phyloP scores from a whole-genome alignment of 2,113 vertebrate species.

The Psophia crepitans region DNA sequence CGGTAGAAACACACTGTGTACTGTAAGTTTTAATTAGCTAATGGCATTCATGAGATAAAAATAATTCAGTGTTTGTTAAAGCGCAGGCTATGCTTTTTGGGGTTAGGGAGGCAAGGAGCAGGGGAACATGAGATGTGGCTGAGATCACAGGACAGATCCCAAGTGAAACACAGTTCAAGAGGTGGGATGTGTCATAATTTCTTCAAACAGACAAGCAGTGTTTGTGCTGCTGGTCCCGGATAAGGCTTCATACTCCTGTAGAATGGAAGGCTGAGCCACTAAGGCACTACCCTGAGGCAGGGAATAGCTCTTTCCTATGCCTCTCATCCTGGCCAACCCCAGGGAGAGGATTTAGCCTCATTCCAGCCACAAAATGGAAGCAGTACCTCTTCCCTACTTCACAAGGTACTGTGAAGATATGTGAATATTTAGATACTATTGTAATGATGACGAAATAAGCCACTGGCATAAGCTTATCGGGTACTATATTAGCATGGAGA shows the following conservation, averaged over 20 bases:
- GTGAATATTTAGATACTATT: constrained; percentile 12
- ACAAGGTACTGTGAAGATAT: background rate
- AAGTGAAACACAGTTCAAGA: background rate
- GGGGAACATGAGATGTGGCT: background rate
- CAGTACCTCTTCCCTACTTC: background rate
- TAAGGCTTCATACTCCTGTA: background rate
- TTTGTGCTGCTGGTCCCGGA: background rate
- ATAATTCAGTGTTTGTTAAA: background rate
- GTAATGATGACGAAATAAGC: constrained; percentile 15
- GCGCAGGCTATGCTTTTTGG: background rate
- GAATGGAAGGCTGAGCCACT: background rate
- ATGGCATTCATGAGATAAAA: background rate
- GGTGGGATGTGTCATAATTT: background rate
- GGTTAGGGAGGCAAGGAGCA: background rate
- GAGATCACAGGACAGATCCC: background rate
- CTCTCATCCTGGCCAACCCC: background rate
- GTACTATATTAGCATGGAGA: constrained; percentile 6
- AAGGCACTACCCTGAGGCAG: background rate
- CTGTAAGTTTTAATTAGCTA: background rate
- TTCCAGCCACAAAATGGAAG: background rate
- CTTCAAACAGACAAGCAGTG: background rate
- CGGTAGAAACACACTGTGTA: background rate
- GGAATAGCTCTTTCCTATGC: background rate
- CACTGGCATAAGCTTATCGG: background rate
- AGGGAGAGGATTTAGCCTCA: background rate